These are phyloP conservation scores for Hippocampus barbouri DNA, from an alignment of 2,113 vertebrate genomes.

Conservation along the genomic window DNA sequence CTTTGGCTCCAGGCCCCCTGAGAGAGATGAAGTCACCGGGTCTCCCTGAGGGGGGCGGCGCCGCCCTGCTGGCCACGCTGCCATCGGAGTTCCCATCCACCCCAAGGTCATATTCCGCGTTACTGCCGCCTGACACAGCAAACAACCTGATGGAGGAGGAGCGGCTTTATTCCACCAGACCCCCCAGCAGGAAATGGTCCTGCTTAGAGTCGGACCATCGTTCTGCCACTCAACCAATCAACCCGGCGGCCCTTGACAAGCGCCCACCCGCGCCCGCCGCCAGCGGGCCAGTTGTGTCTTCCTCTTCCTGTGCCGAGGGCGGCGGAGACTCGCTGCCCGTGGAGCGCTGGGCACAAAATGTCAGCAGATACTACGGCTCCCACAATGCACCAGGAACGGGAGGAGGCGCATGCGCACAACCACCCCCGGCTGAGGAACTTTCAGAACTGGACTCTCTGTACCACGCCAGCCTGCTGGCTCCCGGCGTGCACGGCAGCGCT, in stretches of 20 bases:
- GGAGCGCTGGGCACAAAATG: conserved; percentile 84
- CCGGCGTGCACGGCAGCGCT: conserved; percentile 61
- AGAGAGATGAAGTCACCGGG: conserved; percentile 32
- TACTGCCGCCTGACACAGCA: conserved; percentile 22
- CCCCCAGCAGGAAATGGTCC: conserved; percentile 66
- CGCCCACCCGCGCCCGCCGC: conserved; percentile 66
- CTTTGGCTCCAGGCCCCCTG: conserved; percentile 10
- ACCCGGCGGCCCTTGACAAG: conserved; percentile 33
- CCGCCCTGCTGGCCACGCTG: conserved; percentile 70
- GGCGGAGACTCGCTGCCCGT: conserved; percentile 69
- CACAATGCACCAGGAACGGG: conserved; percentile 59
- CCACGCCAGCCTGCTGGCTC: conserved; percentile 84
- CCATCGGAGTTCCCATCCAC: conserved; percentile 21
- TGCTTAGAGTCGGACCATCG: conserved; percentile 75
- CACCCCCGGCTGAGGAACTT: conserved; percentile 70
- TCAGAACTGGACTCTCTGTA: conserved; percentile 93
- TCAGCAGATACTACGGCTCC: conserved; percentile 80
- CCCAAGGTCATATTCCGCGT: not conserved
- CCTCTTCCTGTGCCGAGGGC: conserved; percentile 64
- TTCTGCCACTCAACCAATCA: conserved; percentile 68
- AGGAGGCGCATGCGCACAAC: conserved; percentile 19
- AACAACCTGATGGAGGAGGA: conserved; percentile 39
- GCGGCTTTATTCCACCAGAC: conserved; percentile 33
- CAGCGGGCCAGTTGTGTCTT: conserved; percentile 74
- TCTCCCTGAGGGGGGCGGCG: conserved; percentile 54